These are phyloP conservation scores for Salvelinus sp. DNA, from an alignment of 2,113 vertebrate genomes.

Conservation along the genomic window DNA sequence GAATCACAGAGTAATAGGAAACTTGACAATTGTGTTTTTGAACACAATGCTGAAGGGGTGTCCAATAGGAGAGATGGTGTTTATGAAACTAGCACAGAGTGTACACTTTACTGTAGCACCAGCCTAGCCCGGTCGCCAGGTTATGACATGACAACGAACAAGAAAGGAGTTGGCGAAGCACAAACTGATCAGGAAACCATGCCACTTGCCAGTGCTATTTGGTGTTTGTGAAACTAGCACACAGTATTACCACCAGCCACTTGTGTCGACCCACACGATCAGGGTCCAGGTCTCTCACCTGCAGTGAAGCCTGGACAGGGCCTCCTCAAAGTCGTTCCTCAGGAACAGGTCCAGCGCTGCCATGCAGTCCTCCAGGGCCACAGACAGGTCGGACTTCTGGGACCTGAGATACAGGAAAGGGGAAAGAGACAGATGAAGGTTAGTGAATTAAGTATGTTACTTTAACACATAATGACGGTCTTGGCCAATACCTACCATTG, in stretches of 20 bases:
- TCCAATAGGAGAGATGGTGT: neutral
- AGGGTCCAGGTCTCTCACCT: slow-evolving; percentile 75
- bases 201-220: too few species aligned
- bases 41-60: slow-evolving; percentile 11
- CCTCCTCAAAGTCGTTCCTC: slow-evolving; percentile 90
- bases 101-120: neutral
- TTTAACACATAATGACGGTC: too few species aligned
- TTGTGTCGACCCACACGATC: neutral
- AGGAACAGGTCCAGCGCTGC: slow-evolving; percentile 91
- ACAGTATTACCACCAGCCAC: too few species aligned
- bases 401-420: slow-evolving; percentile 65
- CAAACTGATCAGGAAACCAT: too few species aligned
- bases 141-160: too few species aligned
- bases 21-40: slow-evolving; percentile 30
- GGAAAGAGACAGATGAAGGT: neutral
- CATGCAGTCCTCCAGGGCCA: slow-evolving; percentile 90
- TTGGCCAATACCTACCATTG: too few species aligned
- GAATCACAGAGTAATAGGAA: slow-evolving; percentile 28
- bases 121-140: too few species aligned
- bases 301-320: slow-evolving; percentile 81
- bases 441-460: neutral
- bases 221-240: too few species aligned
- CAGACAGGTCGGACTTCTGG: slow-evolving; percentile 78
- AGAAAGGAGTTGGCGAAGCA: too few species aligned
- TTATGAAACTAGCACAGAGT: too few species aligned